Evolutionary conservation across 1,140 invertebrate genomes (phyloP).

Genomic region (Triops longicaudatus): DNA sequence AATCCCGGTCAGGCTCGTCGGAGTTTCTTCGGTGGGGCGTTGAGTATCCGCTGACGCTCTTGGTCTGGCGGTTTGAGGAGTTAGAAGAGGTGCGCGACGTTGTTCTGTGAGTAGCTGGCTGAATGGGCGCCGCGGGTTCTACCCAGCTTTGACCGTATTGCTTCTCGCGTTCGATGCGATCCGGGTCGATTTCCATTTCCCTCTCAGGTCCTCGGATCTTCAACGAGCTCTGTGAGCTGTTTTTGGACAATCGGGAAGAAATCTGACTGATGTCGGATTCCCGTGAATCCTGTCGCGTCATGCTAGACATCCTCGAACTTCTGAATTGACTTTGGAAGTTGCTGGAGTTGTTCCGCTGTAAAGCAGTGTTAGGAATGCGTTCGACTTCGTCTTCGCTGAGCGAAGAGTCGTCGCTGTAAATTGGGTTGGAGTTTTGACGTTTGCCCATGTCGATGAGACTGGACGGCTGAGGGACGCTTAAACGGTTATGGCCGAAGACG

Average conservation of each 20-base stretch:
- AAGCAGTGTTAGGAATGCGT: neutral
- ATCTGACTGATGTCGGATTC: neutral
- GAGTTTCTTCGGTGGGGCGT: neutral
- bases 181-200: neutral
- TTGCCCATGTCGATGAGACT: neutral
- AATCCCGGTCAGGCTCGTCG: neutral
- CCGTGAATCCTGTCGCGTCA: neutral
- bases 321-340: neutral
- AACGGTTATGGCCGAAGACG: neutral
- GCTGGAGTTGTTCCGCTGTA: conserved; percentile 16
- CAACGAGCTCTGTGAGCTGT: neutral
- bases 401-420: conserved; percentile 13
- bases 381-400: conserved; percentile 19
- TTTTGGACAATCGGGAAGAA: neutral
- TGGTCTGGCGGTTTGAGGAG: neutral
- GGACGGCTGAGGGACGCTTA: conserved; percentile 4
- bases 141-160: neutral
- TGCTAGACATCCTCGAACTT: neutral
- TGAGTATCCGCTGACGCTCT: conserved; percentile 10
- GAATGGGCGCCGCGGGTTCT: neutral
- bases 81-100: neutral
- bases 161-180: conserved; percentile 6
- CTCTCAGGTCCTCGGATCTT: conserved; percentile 16
- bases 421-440: conserved; percentile 16
- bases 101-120: neutral